Evolutionary conservation across 1,140 invertebrate species (phyloP), one percentile per base, ranked within the genome.

Genomic region (Macrostomum lignano): DNA sequence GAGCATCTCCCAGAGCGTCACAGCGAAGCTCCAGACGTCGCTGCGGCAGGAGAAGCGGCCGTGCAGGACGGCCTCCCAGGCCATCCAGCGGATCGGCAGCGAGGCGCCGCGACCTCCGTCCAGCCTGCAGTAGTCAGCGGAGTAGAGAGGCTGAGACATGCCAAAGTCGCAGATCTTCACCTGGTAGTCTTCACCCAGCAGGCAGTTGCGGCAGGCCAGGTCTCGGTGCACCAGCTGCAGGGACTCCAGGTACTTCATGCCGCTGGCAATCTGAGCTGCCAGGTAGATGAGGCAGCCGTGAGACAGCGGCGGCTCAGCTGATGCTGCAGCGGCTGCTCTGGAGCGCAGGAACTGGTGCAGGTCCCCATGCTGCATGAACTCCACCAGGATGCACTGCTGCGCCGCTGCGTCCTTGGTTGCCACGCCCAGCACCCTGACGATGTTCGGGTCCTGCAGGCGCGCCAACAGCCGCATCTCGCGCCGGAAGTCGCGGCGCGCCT

Each of bases 141-240:
- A 63, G 51, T 79, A 82, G n/a, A 72, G 47, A 56, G 74, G 72
- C 45, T 74, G 73, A 56, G 82, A 81, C 38, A 91, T 66, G 20
- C 82, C 82, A 52, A 93, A 91, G 59, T 86, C 79, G 21, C 38
- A 47, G 21, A 66, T 65, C 40, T 66, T 65, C 1, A 88, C 79
- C 36, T 79, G 69, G 49, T 78, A 78, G 38, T 69, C 69, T 40
- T 84, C 77, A 7, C 74, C 78, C 9, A 91, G 77, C 1, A 91
- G 66, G 24, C 91, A 79, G 51, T 91, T 88, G 40, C 82, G 65
- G 2, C 78, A 77, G 24, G 79, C 79, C 43, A 88, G 63, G 59
- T 88, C 79, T 49, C 79, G 65, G 52, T 93, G 82, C 43, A 91
- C 86, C 49, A 86, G 91, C 60, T 86, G 86, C 53, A 86, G 79